A percentile compares a stretch with the other conserved stretches of the same genome.
Evolutionary conservation across 2,888 invertebrate species (phyloP).

Genomic region (Cordilura impudica): DNA sequence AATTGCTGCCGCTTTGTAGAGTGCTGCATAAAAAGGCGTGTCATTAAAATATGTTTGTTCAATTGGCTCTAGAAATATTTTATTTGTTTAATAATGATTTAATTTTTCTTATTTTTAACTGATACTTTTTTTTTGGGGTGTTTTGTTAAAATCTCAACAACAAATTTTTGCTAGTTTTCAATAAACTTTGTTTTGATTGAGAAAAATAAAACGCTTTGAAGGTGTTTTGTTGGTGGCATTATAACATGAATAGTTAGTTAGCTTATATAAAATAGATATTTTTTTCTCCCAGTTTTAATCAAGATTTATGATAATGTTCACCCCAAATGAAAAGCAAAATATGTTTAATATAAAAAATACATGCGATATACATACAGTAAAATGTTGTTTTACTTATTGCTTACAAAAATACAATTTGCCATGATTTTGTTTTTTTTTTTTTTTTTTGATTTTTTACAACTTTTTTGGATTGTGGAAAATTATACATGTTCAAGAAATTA

Average conservation of each 20-base stretch:
- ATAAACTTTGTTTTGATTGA: conserved; percentile 52
- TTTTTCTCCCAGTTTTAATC: conserved; percentile 43
- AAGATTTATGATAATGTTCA: conserved; percentile 63
- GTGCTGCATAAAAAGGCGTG: conserved; percentile 56
- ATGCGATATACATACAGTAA: conserved; percentile 4
- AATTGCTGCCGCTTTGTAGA: conserved; percentile 42
- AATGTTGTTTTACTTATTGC: conserved; percentile 49
- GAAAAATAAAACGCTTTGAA: conserved; percentile 24
- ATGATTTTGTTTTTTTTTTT: conserved; percentile 42
- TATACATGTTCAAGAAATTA: conserved; percentile 45
- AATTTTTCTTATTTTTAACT: conserved; percentile 47
- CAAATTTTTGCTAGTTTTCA: conserved; percentile 55
- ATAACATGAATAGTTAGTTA: conserved; percentile 51
- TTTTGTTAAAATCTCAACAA: conserved; percentile 40
- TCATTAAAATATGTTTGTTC: conserved; percentile 56
- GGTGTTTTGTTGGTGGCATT: conserved; percentile 60
- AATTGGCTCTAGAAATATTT: conserved; percentile 55
- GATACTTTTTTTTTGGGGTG: conserved; percentile 28
- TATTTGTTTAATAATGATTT: conserved; percentile 62
- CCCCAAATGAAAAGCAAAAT: conserved; percentile 53
- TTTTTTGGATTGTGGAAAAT: conserved; percentile 48
- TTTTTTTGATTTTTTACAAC: conserved; percentile 3
- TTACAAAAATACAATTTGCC: conserved; percentile 41
- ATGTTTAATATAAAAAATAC: conserved; percentile 26
- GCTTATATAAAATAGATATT: no score